These are phyloP conservation scores for Seladonia tumulorum DNA, from an alignment of 2,888 invertebrate genomes.

Conservation along the genomic window DNA sequence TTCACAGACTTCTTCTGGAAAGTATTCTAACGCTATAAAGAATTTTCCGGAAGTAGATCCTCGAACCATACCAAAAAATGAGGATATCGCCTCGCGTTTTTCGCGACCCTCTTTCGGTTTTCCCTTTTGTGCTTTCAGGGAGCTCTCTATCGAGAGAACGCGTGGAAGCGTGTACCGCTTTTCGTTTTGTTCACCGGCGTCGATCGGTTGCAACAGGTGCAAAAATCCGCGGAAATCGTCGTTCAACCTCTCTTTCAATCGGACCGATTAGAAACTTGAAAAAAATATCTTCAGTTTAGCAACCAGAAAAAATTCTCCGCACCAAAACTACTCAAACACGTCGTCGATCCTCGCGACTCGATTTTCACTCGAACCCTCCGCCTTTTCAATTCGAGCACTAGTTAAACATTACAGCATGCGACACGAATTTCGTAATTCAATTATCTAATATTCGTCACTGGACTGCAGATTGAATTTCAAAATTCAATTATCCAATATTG, in stretches of 20 bases:
- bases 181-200: background rate
- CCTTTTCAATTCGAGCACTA: no score
- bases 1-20: background rate
- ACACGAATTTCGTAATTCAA: no score
- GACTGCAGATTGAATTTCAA: no score
- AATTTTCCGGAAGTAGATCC: background rate
- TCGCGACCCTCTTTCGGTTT: background rate
- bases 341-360: no score
- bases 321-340: no score
- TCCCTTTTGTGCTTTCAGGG: background rate
- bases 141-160: background rate
- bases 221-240: conserved; percentile 15
- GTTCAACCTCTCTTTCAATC: background rate
- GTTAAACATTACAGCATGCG: no score
- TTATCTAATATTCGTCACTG: no score
- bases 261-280: background rate
- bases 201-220: conserved; percentile 53
- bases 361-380: no score
- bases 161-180: background rate
- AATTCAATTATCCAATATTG: no score
- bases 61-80: background rate
- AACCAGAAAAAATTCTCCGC: no score
- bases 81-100: background rate
- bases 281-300: background rate
- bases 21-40: background rate